These are phyloP conservation scores for Timema cristinae DNA, from an alignment of 2,888 invertebrate genomes.

Conservation along the genomic window DNA sequence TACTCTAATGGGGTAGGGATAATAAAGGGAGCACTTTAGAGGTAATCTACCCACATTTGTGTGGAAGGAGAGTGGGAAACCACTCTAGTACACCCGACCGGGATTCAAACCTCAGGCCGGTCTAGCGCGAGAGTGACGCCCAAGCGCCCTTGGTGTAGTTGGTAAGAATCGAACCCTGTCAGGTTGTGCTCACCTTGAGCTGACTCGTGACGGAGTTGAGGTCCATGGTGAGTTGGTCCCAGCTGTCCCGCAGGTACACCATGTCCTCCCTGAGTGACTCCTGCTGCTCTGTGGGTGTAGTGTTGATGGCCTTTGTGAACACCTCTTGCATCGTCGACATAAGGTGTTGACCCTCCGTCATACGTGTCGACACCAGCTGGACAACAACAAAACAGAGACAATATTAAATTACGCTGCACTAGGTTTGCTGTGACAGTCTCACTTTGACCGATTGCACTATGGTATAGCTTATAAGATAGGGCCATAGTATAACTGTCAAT, in stretches of 20 bases:
- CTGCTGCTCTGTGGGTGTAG: constrained; percentile 76
- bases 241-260: constrained; percentile 72
- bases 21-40: too few species aligned
- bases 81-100: too few species aligned
- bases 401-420: constrained; percentile 8
- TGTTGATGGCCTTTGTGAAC: constrained; percentile 78
- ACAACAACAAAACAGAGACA: constrained; percentile 14
- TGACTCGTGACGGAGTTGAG: constrained; percentile 83
- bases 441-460: too few species aligned
- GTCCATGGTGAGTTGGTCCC: constrained; percentile 85
- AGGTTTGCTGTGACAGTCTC: not conserved
- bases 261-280: constrained; percentile 72
- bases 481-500: too few species aligned
- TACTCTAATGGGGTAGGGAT: too few species aligned
- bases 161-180: too few species aligned
- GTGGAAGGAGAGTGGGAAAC: too few species aligned
- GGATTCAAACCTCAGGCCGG: too few species aligned
- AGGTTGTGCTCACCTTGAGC: constrained; percentile 52
- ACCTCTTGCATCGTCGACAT: constrained; percentile 78
- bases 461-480: too few species aligned
- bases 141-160: too few species aligned
- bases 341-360: constrained; percentile 65
- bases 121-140: too few species aligned
- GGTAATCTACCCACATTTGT: too few species aligned
- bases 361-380: constrained; percentile 45